A percentile compares a stretch with the other conserved stretches of the same genome.
phyloP scores from a whole-genome alignment of 35 echinoderm and acorn worm genomes.

The Ophioderma brevispina region DNA sequence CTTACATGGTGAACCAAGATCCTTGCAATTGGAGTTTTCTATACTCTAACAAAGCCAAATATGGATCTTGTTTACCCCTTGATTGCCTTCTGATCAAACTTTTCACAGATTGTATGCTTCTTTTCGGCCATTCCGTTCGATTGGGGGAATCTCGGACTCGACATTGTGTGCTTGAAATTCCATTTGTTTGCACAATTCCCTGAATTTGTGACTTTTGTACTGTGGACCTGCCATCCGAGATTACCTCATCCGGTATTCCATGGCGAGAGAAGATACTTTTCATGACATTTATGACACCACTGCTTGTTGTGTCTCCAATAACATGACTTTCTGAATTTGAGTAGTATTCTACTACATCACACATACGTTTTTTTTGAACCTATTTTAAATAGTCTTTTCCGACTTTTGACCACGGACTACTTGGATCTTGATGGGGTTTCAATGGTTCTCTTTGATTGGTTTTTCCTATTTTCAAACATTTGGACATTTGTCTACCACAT shows the following conservation, averaged over 20 bases:
- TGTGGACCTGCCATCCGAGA: not conserved
- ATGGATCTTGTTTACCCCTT: no score
- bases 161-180: no score
- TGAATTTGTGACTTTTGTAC: not conserved
- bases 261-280: slow-evolving; percentile 14
- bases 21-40: no score
- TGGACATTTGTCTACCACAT: slow-evolving; percentile 22
- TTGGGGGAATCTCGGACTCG: no score
- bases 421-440: slow-evolving; percentile 25
- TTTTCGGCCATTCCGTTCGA: no score
- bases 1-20: no score
- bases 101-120: no score
- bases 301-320: slow-evolving; percentile 29
- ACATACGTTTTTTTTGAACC: not conserved
- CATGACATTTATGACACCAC: slow-evolving; percentile 17
- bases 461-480: slow-evolving; percentile 36
- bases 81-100: no score
- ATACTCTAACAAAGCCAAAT: no score
- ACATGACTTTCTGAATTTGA: slow-evolving; percentile 30
- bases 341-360: slow-evolving; percentile 34
- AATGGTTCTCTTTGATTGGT: slow-evolving; percentile 31
- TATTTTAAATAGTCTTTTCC: no score
- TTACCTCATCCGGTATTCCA: not conserved
- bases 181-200: not conserved
- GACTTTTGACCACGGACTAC: slow-evolving; percentile 35